Evolutionary conservation across 2,113 vertebrate genomes (phyloP), one percentile per base, ranked within the genome.

Genomic region (Atherinomorus stipes): DNA sequence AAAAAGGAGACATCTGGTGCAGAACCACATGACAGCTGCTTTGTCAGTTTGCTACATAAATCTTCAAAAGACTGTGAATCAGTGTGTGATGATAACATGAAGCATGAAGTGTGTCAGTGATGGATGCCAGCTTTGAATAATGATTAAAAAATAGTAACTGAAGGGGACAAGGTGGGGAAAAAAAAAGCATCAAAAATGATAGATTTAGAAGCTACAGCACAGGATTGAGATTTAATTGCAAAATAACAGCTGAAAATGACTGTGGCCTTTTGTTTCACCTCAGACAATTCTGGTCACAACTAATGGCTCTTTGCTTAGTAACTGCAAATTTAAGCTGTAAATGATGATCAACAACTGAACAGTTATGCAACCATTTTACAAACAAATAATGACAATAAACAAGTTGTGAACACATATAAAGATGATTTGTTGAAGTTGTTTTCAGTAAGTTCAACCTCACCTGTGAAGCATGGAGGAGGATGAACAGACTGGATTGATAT

Each of bases 1-100:
- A 42, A 2, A 42, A 42, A 42, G 15, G 2, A 16, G 2, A 15
- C 13, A 42, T 42, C 40, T 21, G 31, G 68, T 22, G 45, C 70
- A 45, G 47, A 64, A 31, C 40, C 13, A 52, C 54, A 5, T 40
- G 37, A 65, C 74, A 51, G 59, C 71, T 16, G 81, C 74, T 58
- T 6, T 45, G 12, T 49, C 64, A 1, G 45, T 64, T 71, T 76
- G 83, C 88, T 86, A 85, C 85, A 85, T 70, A 52, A 12, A 54
- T 62, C 51, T 50, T 73, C 26, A 23, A 58, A 59, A 67, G 52
- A 56, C 52, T 11, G 10, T 7, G 51, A 42, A 9, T 51, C 61
- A 51, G 4, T 16, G 22, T 61, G 10, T 31, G 64, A n/a, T n/a
- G n/a, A n/a, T n/a, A n/a, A n/a, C n/a, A n/a, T n/a, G n/a, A n/a